These are phyloP conservation scores for Circaetus gallicus DNA, from an alignment of 2,113 vertebrate species.

Conservation along the genomic window DNA sequence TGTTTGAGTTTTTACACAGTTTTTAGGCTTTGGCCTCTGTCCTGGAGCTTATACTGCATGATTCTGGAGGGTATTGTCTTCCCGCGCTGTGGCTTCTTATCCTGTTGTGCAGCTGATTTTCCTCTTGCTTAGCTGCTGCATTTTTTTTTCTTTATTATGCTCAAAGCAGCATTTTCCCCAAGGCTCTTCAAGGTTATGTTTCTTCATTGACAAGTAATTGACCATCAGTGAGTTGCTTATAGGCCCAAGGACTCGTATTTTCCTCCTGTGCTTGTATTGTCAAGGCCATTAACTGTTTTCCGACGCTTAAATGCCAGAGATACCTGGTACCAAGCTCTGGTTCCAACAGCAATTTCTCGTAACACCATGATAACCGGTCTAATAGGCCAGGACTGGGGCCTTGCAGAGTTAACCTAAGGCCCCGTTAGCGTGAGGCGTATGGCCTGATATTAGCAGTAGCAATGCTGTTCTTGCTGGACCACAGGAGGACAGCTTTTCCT, in stretches of 20 bases:
- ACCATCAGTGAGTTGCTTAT: neutral
- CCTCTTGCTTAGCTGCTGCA: neutral
- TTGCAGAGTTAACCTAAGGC: too few species aligned
- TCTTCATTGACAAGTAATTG: neutral
- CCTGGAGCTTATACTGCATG: neutral
- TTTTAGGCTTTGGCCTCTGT: neutral
- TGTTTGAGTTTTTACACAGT: neutral
- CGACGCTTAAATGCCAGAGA: neutral
- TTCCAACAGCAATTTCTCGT: neutral
- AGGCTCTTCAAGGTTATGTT: neutral
- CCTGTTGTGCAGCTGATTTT: neutral
- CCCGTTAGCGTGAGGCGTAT: accelerated
- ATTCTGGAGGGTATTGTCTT: neutral
- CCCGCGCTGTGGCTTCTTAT: neutral
- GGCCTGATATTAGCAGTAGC: neutral
- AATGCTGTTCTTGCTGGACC: neutral
- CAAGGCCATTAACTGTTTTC: neutral
- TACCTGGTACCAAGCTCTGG: neutral
- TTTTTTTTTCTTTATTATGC: neutral
- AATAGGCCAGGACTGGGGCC: neutral
- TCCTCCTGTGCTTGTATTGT: neutral
- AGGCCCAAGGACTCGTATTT: neutral
- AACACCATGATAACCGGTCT: neutral
- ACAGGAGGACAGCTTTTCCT: neutral
- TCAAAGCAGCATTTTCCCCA: neutral